phyloP scores from a whole-genome alignment of 1,140 invertebrate species.

The Drosophila cardini region DNA sequence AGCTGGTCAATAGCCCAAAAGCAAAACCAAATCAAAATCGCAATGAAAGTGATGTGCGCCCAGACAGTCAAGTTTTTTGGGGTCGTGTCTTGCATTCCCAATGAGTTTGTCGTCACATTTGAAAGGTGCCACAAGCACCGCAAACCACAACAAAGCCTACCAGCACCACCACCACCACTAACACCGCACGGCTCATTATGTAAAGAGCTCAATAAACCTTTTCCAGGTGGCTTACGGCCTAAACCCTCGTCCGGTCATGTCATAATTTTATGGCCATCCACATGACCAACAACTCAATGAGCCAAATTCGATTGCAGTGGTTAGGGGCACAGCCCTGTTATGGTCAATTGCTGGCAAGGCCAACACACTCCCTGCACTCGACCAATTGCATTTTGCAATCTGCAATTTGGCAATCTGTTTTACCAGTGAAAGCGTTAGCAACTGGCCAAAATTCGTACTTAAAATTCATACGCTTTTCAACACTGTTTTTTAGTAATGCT shows the following conservation, averaged over 20 bases:
- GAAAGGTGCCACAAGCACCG: slow-evolving; percentile 39
- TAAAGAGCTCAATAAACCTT: slow-evolving; percentile 71
- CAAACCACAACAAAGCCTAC: neutral
- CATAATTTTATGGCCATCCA: slow-evolving; percentile 70
- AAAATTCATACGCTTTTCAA: slow-evolving; percentile 5
- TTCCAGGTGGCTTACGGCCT: slow-evolving; percentile 45
- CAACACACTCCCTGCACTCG: slow-evolving; percentile 10
- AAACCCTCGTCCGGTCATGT: slow-evolving; percentile 52
- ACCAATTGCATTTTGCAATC: slow-evolving; percentile 36
- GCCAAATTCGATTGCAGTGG: neutral
- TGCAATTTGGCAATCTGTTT: slow-evolving; percentile 47
- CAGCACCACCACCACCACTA: neutral
- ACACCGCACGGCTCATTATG: slow-evolving; percentile 58
- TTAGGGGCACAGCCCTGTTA: neutral
- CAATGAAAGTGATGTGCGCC: slow-evolving; percentile 65
- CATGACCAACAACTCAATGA: slow-evolving; percentile 49
- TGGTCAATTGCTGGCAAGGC: slow-evolving; percentile 42
- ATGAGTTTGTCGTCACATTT: slow-evolving; percentile 47
- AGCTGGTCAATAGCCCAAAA: slow-evolving; percentile 34
- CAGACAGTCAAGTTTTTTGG: slow-evolving; percentile 23
- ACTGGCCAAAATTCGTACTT: slow-evolving; percentile 26
- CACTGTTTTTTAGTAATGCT: slow-evolving; percentile 34
- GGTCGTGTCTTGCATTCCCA: slow-evolving; percentile 54
- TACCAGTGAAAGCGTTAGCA: slow-evolving; percentile 51
- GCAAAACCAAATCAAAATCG: slow-evolving; percentile 51